phyloP scores from a whole-genome alignment of 1,140 invertebrate genomes.

The Gyrodactylus bullatarudis region DNA sequence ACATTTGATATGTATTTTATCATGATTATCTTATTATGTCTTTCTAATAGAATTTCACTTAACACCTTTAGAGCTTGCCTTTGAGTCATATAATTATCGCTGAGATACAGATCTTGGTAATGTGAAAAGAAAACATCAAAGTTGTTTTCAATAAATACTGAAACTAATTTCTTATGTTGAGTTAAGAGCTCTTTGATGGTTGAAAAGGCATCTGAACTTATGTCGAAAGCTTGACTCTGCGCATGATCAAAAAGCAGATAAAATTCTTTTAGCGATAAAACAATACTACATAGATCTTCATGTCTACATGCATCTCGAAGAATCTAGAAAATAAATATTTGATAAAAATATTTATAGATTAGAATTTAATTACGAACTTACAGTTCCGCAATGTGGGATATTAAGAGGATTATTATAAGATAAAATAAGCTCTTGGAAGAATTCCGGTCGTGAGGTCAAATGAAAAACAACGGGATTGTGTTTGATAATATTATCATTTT shows the following conservation, averaged over 20 bases:
- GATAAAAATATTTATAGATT: no score
- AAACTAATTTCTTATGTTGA: slow-evolving; percentile 80
- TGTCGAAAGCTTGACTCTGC: slow-evolving; percentile 44
- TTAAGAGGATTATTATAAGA: background rate
- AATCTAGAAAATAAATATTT: background rate
- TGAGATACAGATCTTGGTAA: slow-evolving; percentile 80
- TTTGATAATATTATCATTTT: background rate
- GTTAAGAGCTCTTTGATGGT: slow-evolving; percentile 98
- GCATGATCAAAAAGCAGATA: background rate
- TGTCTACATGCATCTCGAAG: background rate
- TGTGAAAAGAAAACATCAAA: slow-evolving; percentile 86
- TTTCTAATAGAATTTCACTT: slow-evolving; percentile 74
- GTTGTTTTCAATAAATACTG: slow-evolving; percentile 87
- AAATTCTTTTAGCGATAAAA: background rate
- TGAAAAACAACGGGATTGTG: background rate
- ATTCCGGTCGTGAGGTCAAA: background rate
- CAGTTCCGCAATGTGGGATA: background rate
- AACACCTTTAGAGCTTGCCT: slow-evolving; percentile 79
- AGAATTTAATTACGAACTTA: no score
- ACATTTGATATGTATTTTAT: slow-evolving; percentile 92
- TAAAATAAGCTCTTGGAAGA: background rate
- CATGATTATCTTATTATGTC: slow-evolving; percentile 97
- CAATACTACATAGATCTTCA: background rate
- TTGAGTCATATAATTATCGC: slow-evolving; percentile 85
- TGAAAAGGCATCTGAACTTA: slow-evolving; percentile 97